These are phyloP conservation scores for Butorides virescens DNA, from an alignment of 2,113 vertebrate species.

Conservation along the genomic window DNA sequence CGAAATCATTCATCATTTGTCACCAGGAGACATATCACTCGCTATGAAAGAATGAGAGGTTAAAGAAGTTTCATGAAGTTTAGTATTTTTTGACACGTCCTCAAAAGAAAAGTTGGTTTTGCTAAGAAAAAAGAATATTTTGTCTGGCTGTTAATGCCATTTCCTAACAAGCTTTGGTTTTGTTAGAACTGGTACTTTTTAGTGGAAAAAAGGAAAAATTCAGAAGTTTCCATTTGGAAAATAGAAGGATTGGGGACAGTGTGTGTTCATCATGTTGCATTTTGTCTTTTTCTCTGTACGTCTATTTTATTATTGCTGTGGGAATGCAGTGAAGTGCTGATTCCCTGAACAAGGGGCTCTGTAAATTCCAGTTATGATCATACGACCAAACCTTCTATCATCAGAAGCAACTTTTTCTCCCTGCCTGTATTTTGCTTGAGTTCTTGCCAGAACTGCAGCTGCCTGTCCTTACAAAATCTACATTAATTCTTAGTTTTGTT, in stretches of 20 bases:
- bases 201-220: neutral
- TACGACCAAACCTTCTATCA: neutral
- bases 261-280: neutral
- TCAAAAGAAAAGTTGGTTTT: neutral
- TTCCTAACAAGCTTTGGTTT: neutral
- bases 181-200: neutral
- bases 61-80: neutral
- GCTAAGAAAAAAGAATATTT: neutral
- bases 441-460: constrained; percentile 4
- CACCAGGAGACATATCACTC: neutral
- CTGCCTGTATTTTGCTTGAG: neutral
- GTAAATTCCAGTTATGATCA: neutral
- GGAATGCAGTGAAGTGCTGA: neutral
- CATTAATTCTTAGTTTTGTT: neutral
- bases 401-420: neutral
- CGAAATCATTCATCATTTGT: neutral
- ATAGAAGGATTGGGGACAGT: neutral
- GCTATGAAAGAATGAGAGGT: neutral
- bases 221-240: neutral
- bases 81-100: neutral
- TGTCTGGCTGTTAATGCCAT: neutral
- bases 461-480: neutral
- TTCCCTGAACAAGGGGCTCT: neutral
- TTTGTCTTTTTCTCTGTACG: neutral
- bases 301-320: neutral